phyloP scores from a whole-genome alignment of 2,113 vertebrate species.

The Stigmatopora argus region DNA sequence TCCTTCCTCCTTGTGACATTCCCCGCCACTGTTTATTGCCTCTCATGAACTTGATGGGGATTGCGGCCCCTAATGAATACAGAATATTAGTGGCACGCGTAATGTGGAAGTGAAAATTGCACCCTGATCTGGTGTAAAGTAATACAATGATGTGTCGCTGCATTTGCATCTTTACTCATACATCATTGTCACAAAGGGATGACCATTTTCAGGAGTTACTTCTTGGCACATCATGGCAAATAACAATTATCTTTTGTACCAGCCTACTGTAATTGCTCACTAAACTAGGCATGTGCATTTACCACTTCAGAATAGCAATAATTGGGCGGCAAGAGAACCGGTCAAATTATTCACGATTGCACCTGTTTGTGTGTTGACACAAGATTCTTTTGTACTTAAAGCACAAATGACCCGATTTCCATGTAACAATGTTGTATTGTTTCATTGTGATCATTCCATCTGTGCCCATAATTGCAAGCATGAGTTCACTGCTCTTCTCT shows the following conservation, averaged over 20 bases:
- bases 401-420: conserved; percentile 30
- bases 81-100: conserved; percentile 7
- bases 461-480: conserved; percentile 27
- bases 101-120: conserved; percentile 13
- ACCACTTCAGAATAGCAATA: conserved; percentile 23
- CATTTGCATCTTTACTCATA: conserved; percentile 8
- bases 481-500: conserved; percentile 35
- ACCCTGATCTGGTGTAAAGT: conserved; percentile 7
- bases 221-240: conserved; percentile 2
- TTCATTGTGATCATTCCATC: conserved; percentile 5
- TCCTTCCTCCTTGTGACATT: conserved; percentile 24
- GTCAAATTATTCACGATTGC: conserved; percentile 4
- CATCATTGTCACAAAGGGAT: conserved; percentile 18
- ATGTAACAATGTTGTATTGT: conserved; percentile 24
- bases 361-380: conserved; percentile 7
- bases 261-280: conserved; percentile 11
- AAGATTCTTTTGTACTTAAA: conserved; percentile 12
- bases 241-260: conserved; percentile 23
- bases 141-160: conserved; percentile 13
- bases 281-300: not conserved
- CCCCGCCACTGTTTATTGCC: conserved; percentile 28
- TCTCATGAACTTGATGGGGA: conserved; percentile 21
- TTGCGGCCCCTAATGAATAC: conserved; percentile 21
- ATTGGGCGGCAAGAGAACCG: not conserved
- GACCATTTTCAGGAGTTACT: not conserved